Conservation (phyloP, 2,113 vertebrate genomes). For the Sinosuthora webbiana region DNA sequence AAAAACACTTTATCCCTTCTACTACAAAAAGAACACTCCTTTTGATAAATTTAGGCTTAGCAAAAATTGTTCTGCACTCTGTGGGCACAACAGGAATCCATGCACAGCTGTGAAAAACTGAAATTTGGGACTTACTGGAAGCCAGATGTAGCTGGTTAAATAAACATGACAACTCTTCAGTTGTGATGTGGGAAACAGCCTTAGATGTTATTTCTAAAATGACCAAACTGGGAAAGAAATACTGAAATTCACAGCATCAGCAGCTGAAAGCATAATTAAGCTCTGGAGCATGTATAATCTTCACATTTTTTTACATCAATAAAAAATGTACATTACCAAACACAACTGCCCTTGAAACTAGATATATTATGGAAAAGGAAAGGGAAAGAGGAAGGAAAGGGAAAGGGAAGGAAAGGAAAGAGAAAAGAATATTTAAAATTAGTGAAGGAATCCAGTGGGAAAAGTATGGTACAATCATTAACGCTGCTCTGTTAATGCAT, state of each 20-base stretch:
- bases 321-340: not conserved
- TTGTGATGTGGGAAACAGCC: not conserved
- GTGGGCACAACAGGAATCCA: not conserved
- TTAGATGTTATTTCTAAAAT: constrained; percentile 20
- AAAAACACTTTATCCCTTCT: not conserved
- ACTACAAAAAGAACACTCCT: not conserved
- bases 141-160: constrained; percentile 28
- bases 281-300: not conserved
- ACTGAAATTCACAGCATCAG: not conserved
- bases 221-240: not conserved
- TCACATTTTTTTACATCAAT: not conserved
- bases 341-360: not conserved
- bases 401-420: not conserved
- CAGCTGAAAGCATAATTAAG: not conserved
- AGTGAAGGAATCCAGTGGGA: not conserved
- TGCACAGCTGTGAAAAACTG: not conserved
- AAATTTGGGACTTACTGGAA: constrained; percentile 12
- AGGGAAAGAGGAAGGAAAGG: not conserved
- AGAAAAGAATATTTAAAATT: not conserved
- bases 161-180: constrained; percentile 1
- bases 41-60: not conserved
- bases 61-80: not conserved
- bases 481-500: not conserved
- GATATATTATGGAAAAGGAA: not conserved
- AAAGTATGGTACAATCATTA: not conserved